phyloP scores from a whole-genome alignment of 2,113 vertebrate genomes.

The Campylorhamphus procurvoides region DNA sequence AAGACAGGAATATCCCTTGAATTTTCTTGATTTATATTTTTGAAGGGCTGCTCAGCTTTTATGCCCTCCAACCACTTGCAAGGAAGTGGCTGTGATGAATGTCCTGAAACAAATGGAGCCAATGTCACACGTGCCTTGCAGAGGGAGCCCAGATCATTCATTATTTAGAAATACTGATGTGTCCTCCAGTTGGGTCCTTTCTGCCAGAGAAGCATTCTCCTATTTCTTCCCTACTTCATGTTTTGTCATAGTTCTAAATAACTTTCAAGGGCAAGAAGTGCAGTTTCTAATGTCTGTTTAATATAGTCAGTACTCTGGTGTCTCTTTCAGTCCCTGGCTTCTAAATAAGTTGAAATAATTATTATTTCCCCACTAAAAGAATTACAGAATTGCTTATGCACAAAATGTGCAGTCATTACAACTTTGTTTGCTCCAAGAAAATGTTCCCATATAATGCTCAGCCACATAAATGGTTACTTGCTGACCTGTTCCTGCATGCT shows the following conservation, averaged over 20 bases:
- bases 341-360: neutral
- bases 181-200: neutral
- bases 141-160: accelerated
- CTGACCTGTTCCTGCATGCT: neutral
- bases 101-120: neutral
- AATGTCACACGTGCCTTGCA: neutral
- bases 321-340: neutral
- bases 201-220: neutral
- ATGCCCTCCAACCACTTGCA: neutral
- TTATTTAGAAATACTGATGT: neutral
- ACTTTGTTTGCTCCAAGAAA: neutral
- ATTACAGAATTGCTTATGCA: neutral
- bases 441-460: neutral
- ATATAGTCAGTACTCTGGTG: neutral
- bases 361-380: neutral
- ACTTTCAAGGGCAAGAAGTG: neutral
- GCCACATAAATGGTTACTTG: neutral
- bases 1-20: neutral
- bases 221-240: neutral
- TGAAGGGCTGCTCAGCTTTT: neutral
- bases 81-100: neutral
- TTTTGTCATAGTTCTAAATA: neutral
- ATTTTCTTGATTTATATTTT: neutral
- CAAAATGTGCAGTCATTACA: neutral
- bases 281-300: neutral